These are phyloP conservation scores for Scortum barcoo DNA, from an alignment of 2,113 vertebrate species.

Conservation along the genomic window DNA sequence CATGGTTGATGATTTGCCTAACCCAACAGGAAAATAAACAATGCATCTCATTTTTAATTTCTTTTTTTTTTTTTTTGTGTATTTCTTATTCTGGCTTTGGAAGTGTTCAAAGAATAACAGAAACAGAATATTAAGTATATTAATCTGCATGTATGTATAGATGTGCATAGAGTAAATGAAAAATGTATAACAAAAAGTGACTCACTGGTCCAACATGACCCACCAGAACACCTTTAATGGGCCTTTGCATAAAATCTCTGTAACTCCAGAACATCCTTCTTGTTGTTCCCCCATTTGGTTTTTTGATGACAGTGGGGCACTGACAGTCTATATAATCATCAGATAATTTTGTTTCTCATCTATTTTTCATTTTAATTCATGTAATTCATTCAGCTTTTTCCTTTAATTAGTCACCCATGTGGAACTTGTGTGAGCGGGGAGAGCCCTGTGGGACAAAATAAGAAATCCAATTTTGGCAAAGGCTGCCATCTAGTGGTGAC, in stretches of 20 bases:
- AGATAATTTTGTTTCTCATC: background rate
- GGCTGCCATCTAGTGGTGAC: conserved; percentile 65
- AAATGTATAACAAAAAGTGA: background rate
- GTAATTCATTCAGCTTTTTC: background rate
- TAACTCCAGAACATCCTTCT: background rate
- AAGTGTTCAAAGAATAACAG: background rate
- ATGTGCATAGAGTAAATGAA: background rate
- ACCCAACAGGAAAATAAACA: conserved; percentile 61
- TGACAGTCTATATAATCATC: background rate
- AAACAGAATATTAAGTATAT: background rate
- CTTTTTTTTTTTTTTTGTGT: conserved; percentile 16
- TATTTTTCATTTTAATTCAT: background rate
- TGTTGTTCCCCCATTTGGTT: background rate
- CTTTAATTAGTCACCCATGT: background rate
- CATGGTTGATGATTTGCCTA: conserved; percentile 44
- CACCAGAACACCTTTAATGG: background rate
- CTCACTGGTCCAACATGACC: background rate
- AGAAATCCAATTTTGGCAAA: conserved; percentile 20
- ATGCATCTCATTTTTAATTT: conserved; percentile 9
- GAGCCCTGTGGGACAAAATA: background rate
- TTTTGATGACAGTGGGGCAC: background rate
- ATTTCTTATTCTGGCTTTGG: background rate
- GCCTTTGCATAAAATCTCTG: background rate
- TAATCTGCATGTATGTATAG: background rate
- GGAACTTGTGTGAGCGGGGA: background rate